A percentile compares a stretch with the other conserved stretches of the same genome.
Conservation (phyloP, 2,797 vertebrate genomes). For the Aulostomus chinensis region DNA sequence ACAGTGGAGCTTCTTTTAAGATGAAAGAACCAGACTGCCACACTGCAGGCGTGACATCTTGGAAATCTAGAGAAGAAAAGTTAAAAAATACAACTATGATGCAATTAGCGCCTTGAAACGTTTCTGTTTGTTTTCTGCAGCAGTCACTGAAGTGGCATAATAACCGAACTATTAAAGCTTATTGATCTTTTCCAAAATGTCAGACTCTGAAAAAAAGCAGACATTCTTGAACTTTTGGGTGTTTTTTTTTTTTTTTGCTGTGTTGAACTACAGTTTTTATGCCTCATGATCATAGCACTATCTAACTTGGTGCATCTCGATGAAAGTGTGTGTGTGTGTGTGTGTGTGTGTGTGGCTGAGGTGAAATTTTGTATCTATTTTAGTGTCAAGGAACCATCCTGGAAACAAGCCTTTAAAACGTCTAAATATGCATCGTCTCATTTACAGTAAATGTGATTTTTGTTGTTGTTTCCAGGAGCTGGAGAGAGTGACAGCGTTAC, state of each 20-base stretch:
- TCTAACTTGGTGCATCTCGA: too few species aligned
- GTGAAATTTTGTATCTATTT: too few species aligned
- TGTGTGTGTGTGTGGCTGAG: too few species aligned
- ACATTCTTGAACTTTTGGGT: too few species aligned
- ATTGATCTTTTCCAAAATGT: slow-evolving; percentile 40
- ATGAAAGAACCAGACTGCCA: too few species aligned
- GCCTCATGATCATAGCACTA: too few species aligned
- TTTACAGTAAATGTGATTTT: neutral
- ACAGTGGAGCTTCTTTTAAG: too few species aligned
- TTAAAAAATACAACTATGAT: too few species aligned
- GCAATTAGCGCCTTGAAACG: neutral
- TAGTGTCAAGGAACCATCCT: too few species aligned
- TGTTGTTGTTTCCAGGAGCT: slow-evolving; percentile 84
- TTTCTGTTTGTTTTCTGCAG: slow-evolving; percentile 26
- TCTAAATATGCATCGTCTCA: too few species aligned
- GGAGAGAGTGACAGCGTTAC: slow-evolving; percentile 93
- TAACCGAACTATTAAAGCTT: slow-evolving; percentile 18
- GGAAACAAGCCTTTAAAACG: too few species aligned
- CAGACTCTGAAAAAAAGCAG: slow-evolving; percentile 3
- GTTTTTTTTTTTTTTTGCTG: slow-evolving; percentile 4
- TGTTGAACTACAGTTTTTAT: slow-evolving; percentile 2
- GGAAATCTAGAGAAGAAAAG: slow-evolving; percentile 47
- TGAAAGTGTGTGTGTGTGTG: too few species aligned
- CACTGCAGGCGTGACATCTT: slow-evolving; percentile 64
- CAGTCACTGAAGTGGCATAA: slow-evolving; percentile 28